Evolutionary conservation across 2,888 invertebrate genomes (phyloP).

Genomic region (Piscicola geometra): DNA sequence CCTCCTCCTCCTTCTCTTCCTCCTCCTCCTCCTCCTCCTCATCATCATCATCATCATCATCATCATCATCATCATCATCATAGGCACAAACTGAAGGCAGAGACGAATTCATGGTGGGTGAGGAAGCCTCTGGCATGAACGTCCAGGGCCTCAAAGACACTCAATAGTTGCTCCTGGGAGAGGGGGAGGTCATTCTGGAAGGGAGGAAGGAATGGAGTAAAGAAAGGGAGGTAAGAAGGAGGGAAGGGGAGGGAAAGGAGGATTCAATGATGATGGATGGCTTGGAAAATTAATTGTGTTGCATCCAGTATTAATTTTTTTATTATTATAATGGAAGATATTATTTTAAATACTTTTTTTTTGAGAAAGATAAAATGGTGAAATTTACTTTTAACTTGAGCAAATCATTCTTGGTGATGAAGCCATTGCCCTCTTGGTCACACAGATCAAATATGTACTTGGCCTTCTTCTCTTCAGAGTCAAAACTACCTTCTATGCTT

Average conservation of each 20-base stretch:
- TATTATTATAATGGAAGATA: too few species aligned
- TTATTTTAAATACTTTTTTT: too few species aligned
- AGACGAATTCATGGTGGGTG: constrained; percentile 13
- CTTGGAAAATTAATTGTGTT: too few species aligned
- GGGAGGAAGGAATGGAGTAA: neutral
- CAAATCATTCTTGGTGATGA: constrained; percentile 26
- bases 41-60: constrained; percentile 31
- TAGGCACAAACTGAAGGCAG: neutral
- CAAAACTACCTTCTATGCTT: neutral
- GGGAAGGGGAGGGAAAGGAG: neutral
- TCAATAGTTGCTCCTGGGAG: constrained; percentile 17
- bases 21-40: constrained; percentile 13
- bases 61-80: constrained; percentile 10
- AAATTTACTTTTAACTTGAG: constrained; percentile 8
- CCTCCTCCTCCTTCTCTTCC: constrained; percentile 6
- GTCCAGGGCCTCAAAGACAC: constrained; percentile 24
- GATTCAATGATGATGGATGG: too few species aligned
- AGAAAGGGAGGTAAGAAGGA: neutral
- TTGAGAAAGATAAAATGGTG: too few species aligned
- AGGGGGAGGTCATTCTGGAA: constrained; percentile 22
- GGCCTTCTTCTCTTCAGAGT: constrained; percentile 20
- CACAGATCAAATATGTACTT: constrained; percentile 19
- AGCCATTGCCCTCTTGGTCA: constrained; percentile 23
- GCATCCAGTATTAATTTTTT: too few species aligned
- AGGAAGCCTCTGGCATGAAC: constrained; percentile 8